These are phyloP conservation scores for Drepana arcuata DNA, from an alignment of 1,140 invertebrate genomes.

Conservation along the genomic window DNA sequence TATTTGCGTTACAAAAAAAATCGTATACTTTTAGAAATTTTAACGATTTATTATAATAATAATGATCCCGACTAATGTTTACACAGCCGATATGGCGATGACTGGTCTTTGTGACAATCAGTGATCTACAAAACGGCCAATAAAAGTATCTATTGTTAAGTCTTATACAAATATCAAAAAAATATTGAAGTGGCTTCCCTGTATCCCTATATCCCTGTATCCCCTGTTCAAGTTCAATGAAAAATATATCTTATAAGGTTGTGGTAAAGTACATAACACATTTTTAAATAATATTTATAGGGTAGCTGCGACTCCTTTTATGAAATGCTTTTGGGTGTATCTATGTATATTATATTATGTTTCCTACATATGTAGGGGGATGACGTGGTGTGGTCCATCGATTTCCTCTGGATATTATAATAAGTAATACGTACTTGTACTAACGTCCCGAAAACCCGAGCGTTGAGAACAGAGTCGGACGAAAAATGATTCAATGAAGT, in stretches of 20 bases:
- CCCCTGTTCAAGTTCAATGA: slow-evolving; percentile 6
- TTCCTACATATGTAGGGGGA: slow-evolving; percentile 26
- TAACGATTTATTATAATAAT: not conserved
- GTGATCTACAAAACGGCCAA: slow-evolving; percentile 60
- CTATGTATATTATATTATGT: slow-evolving; percentile 23
- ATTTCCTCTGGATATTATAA: not conserved
- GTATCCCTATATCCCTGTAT: slow-evolving; percentile 8
- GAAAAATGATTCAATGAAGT: too few species aligned
- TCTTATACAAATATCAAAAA: slow-evolving; percentile 47
- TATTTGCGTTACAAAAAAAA: too few species aligned
- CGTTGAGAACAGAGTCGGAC: not conserved
- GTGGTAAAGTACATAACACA: slow-evolving; percentile 6
- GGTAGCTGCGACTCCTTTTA: too few species aligned
- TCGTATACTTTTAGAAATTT: too few species aligned
- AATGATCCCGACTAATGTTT: slow-evolving; percentile 28
- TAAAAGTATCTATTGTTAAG: slow-evolving; percentile 53
- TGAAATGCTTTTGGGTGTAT: slow-evolving; percentile 29
- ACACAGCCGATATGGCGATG: slow-evolving; percentile 52
- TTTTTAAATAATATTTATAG: too few species aligned
- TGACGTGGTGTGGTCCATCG: slow-evolving; percentile 19
- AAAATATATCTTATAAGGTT: slow-evolving; percentile 11
- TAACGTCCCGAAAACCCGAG: not conserved
- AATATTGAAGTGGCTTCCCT: slow-evolving; percentile 29
- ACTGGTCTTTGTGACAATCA: slow-evolving; percentile 53
- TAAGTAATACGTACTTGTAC: not conserved